These are phyloP conservation scores for Cephus pulcher DNA, from an alignment of 2,888 invertebrate genomes.

Conservation along the genomic window DNA sequence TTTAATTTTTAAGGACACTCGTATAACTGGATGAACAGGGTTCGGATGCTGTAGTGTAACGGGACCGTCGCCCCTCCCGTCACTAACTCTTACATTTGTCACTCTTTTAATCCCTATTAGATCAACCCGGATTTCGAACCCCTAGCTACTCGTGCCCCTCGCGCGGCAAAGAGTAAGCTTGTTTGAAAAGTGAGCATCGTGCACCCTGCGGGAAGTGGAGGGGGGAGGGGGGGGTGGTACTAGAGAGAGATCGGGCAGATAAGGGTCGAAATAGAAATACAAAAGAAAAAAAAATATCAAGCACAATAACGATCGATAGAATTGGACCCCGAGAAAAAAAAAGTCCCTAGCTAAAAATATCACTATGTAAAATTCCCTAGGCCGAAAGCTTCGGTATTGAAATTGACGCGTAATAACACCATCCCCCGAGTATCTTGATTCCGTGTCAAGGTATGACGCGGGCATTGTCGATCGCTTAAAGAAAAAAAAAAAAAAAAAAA, in stretches of 20 bases:
- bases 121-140: slow-evolving; percentile 60
- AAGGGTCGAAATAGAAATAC: slow-evolving; percentile 14
- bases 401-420: neutral
- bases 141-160: slow-evolving; percentile 35
- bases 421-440: neutral
- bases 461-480: neutral
- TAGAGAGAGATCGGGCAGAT: slow-evolving; percentile 27
- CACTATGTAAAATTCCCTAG: neutral
- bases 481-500: too few relatives aligned
- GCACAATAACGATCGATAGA: neutral
- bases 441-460: neutral
- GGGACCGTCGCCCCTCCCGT: slow-evolving; percentile 40
- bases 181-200: slow-evolving; percentile 59
- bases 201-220: slow-evolving; percentile 32
- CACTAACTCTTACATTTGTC: slow-evolving; percentile 64
- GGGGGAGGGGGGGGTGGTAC: slow-evolving; percentile 30
- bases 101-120: slow-evolving; percentile 64
- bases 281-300: slow-evolving; percentile 3
- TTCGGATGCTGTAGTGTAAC: neutral
- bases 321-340: neutral
- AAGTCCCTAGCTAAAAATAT: neutral
- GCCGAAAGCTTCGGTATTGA: neutral
- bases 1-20: slow-evolving; percentile 25
- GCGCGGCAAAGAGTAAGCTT: slow-evolving; percentile 59
- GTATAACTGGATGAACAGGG: neutral